Evolutionary conservation across 1,140 invertebrate genomes (phyloP).

Genomic region (Drosophila hydei): DNA sequence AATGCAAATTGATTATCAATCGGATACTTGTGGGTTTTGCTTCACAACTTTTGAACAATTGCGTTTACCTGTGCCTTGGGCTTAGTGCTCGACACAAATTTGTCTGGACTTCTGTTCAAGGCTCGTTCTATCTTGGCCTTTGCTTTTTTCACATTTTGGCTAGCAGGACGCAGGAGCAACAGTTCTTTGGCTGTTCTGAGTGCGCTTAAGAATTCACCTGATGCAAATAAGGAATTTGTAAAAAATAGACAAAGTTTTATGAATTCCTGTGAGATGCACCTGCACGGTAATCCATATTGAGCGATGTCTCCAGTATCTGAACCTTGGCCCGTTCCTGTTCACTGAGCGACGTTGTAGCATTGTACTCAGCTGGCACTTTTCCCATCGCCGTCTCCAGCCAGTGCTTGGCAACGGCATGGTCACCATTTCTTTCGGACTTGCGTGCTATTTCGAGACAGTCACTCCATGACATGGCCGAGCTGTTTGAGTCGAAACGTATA

Average conservation of each 20-base stretch:
- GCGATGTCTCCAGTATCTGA: slow-evolving; percentile 56
- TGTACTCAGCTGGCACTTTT: slow-evolving; percentile 48
- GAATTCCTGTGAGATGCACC: slow-evolving; percentile 45
- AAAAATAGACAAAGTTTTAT: slow-evolving; percentile 15
- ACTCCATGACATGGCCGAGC: slow-evolving; percentile 76
- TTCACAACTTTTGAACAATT: slow-evolving; percentile 12
- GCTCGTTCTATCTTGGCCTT: slow-evolving; percentile 55
- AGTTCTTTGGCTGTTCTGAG: slow-evolving; percentile 56
- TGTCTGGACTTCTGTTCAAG: slow-evolving; percentile 21
- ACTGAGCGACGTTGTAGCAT: slow-evolving; percentile 29
- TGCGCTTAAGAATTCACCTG: slow-evolving; percentile 62
- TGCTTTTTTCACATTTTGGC: slow-evolving; percentile 43
- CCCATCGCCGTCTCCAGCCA: slow-evolving; percentile 72
- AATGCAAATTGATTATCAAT: not conserved
- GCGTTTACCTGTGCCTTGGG: slow-evolving; percentile 40
- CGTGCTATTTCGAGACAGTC: slow-evolving; percentile 76
- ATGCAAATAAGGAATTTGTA: not conserved
- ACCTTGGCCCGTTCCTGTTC: slow-evolving; percentile 44
- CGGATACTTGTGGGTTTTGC: not conserved
- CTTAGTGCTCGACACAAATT: slow-evolving; percentile 30
- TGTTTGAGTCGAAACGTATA: slow-evolving; percentile 33
- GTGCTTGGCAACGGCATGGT: slow-evolving; percentile 65
- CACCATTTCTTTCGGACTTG: slow-evolving; percentile 53
- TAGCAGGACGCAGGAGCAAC: slow-evolving; percentile 47
- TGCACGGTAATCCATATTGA: slow-evolving; percentile 66